These are phyloP conservation scores for Pelmatolapia mariae DNA, from an alignment of 2,113 vertebrate species.

Conservation along the genomic window DNA sequence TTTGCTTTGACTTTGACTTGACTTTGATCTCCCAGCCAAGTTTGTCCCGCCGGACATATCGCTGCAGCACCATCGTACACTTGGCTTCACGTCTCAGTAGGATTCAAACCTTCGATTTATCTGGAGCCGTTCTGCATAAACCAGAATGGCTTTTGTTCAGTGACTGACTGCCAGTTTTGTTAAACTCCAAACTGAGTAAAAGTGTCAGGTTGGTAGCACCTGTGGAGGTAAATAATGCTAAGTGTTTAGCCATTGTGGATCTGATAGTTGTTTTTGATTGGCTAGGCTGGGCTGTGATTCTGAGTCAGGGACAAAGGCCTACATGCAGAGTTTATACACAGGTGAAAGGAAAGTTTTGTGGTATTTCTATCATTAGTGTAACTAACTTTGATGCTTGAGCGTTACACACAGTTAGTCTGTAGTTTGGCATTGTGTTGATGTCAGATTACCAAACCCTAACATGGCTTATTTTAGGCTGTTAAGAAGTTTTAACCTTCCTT, in stretches of 20 bases:
- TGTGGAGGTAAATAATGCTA: neutral
- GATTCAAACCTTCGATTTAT: neutral
- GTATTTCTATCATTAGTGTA: neutral
- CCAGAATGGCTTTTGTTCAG: neutral
- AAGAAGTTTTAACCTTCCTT: neutral
- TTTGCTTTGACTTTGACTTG: neutral
- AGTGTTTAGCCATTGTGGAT: neutral
- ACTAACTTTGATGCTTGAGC: neutral
- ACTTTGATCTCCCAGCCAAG: neutral
- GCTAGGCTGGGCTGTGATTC: neutral
- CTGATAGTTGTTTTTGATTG: neutral
- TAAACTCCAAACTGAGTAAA: neutral
- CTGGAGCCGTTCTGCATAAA: neutral
- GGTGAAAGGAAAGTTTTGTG: neutral
- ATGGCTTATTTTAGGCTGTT: neutral
- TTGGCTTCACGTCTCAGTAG: neutral
- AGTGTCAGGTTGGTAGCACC: neutral
- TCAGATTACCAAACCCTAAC: neutral
- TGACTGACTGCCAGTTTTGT: neutral
- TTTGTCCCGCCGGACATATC: neutral
- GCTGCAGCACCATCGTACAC: neutral
- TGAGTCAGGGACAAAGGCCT: neutral
- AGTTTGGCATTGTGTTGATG: neutral
- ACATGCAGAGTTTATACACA: neutral
- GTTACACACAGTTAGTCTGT: neutral